phyloP scores from a whole-genome alignment of 2,113 vertebrate species.

The Calyptommatus sinebrachiatus region DNA sequence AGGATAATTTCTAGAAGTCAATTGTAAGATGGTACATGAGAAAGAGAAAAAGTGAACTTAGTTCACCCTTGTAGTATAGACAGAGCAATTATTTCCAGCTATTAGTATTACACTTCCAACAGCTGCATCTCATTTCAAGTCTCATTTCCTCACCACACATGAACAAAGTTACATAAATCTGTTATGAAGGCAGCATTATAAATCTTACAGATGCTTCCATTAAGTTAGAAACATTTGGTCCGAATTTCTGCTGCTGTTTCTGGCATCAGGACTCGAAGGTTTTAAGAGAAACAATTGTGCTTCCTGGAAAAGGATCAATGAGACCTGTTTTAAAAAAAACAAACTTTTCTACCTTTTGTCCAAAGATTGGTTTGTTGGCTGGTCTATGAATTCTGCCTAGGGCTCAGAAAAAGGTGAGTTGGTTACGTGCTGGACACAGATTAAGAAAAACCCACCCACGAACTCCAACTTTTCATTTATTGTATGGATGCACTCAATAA shows the following conservation, averaged over 20 bases:
- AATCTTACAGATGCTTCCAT: background rate
- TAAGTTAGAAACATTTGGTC: slow-evolving; percentile 7
- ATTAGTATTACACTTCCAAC: background rate
- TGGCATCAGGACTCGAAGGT: background rate
- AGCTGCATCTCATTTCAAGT: slow-evolving; percentile 11
- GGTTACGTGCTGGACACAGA: background rate
- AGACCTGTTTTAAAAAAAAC: background rate
- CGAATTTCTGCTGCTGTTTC: background rate
- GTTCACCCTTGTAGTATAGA: slow-evolving; percentile 19
- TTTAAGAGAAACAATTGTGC: background rate
- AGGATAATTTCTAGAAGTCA: background rate
- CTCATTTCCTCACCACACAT: slow-evolving; percentile 27
- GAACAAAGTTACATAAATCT: slow-evolving; percentile 15
- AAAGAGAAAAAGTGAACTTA: slow-evolving; percentile 18
- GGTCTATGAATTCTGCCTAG: background rate
- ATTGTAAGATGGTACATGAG: background rate
- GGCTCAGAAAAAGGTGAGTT: background rate
- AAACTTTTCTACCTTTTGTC: background rate
- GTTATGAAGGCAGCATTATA: slow-evolving; percentile 1
- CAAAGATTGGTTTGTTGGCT: slow-evolving; percentile 4
- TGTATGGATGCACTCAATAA: too few relatives aligned
- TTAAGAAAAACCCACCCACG: too few relatives aligned
- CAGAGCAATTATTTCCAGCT: slow-evolving; percentile 17
- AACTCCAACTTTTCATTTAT: too few relatives aligned
- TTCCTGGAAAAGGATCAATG: background rate